Evolutionary conservation across 2,888 invertebrate species (phyloP).

Genomic region (Arge pagana): DNA sequence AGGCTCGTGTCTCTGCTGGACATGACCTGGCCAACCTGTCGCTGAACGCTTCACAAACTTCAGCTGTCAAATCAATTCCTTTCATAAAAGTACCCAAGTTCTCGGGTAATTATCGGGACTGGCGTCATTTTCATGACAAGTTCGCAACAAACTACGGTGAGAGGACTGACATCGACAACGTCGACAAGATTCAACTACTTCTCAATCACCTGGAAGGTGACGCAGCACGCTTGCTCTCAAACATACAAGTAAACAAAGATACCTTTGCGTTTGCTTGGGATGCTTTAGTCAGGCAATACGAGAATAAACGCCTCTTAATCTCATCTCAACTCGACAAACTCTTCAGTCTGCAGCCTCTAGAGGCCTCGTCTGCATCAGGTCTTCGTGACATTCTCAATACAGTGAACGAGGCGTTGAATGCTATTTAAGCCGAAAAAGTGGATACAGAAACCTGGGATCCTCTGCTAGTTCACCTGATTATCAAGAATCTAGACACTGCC

Average conservation of each 20-base stretch:
- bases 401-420: no score
- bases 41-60: no score
- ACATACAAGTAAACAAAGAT: slow-evolving; percentile 18
- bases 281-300: slow-evolving; percentile 23
- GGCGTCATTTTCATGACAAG: slow-evolving; percentile 24
- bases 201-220: slow-evolving; percentile 26
- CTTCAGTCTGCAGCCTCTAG: no score
- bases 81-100: slow-evolving; percentile 20
- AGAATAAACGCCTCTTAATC: slow-evolving; percentile 27
- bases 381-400: no score
- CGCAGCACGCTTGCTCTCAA: slow-evolving; percentile 22
- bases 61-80: no score
- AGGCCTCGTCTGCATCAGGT: no score
- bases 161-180: slow-evolving; percentile 16
- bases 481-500: slow-evolving; percentile 12
- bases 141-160: slow-evolving; percentile 19
- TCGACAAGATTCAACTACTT: slow-evolving; percentile 28
- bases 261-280: slow-evolving; percentile 29
- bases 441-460: no score
- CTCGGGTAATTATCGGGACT: slow-evolving; percentile 17
- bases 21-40: no score
- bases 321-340: slow-evolving; percentile 24
- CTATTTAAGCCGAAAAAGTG: no score
- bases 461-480: slow-evolving; percentile 9
- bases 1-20: no score